Percentiles rank a stretch among this genome's conserved stretches.
Conservation (phyloP, 2,888 invertebrate genomes). For the Trissolcus brochymenae region DNA sequence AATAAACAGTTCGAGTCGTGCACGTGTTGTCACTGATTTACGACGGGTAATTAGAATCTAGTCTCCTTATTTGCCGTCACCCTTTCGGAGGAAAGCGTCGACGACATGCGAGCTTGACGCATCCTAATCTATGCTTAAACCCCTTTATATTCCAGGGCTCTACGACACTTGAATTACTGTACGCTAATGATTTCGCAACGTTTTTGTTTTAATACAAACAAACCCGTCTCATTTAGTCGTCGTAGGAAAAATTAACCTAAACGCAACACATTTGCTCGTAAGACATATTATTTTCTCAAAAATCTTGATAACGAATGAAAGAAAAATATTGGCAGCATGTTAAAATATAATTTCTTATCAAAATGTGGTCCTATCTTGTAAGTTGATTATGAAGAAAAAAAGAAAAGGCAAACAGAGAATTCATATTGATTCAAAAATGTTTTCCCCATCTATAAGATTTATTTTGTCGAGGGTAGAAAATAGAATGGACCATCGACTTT, state of each 20-base stretch:
- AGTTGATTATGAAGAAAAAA: too few relatives aligned
- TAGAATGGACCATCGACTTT: too few relatives aligned
- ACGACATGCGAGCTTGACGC: constrained; percentile 73
- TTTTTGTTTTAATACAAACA: constrained; percentile 52
- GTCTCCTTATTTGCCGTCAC: constrained; percentile 73
- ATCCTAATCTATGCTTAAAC: constrained; percentile 72
- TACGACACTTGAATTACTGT: constrained; percentile 58
- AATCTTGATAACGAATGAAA: too few relatives aligned
- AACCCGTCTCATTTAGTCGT: constrained; percentile 16
- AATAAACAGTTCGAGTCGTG: constrained; percentile 73
- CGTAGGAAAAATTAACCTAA: not conserved
- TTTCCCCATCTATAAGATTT: too few relatives aligned
- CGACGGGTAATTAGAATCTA: constrained; percentile 75
- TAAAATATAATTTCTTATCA: too few relatives aligned
- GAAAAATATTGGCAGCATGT: too few relatives aligned
- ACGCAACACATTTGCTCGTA: too few relatives aligned
- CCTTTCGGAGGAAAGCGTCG: constrained; percentile 67
- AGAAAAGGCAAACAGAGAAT: too few relatives aligned
- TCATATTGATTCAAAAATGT: too few relatives aligned
- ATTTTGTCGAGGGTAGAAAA: too few relatives aligned
- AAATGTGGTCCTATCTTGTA: too few relatives aligned
- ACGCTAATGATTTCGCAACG: constrained; percentile 53
- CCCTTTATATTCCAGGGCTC: constrained; percentile 55
- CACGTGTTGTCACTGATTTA: constrained; percentile 77
- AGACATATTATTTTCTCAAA: too few relatives aligned